Conservation (phyloP, 2,797 vertebrate genomes). For the Eulemur mongoz region DNA sequence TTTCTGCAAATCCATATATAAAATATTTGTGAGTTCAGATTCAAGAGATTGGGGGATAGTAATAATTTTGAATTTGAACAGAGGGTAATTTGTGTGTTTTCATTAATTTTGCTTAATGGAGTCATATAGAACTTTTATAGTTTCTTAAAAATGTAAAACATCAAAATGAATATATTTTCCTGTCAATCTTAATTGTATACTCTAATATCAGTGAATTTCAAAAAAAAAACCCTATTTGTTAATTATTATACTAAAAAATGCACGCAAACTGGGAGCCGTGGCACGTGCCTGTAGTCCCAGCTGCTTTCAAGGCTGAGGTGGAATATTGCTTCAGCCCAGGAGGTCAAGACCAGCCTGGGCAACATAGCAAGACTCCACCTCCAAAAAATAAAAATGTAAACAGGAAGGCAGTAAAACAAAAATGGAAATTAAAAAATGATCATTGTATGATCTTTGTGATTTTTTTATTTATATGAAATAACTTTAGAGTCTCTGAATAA, state of each 20-base stretch:
- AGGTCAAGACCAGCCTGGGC: neutral
- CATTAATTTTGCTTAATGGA: neutral
- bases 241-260: neutral
- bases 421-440: neutral
- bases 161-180: neutral
- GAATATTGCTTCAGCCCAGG: neutral
- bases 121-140: neutral
- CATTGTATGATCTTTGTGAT: neutral
- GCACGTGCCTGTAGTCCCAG: neutral
- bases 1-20: neutral
- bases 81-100: neutral
- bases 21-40: neutral
- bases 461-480: neutral
- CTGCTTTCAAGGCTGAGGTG: neutral
- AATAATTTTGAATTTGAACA: neutral
- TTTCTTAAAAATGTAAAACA: neutral
- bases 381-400: neutral
- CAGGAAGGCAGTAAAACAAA: neutral
- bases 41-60: neutral
- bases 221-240: neutral
- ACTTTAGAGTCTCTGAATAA: neutral
- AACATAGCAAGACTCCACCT: neutral
- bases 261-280: neutral
- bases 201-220: neutral
- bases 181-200: neutral